Conservation (phyloP, 1,140 invertebrate genomes). For the Heterodera schachtii region DNA sequence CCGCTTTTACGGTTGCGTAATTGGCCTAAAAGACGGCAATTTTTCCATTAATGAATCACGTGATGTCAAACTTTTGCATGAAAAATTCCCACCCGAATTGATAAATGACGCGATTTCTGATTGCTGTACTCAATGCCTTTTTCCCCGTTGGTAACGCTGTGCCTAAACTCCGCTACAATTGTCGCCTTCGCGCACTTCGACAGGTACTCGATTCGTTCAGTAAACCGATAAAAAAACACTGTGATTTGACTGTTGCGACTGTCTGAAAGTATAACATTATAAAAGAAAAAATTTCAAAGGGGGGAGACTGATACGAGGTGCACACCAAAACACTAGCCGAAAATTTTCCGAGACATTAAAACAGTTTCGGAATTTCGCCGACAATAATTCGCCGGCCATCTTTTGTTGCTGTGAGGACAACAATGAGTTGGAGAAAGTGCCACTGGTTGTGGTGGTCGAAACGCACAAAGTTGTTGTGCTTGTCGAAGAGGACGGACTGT, state of each 20-base stretch:
- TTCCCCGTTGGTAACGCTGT: background rate
- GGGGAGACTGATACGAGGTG: no score
- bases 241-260: conserved; percentile 1
- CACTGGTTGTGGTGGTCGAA: background rate
- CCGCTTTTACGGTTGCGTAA: background rate
- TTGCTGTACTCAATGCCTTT: background rate
- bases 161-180: conserved; percentile 30
- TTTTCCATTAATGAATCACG: background rate
- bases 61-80: no score
- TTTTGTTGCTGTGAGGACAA: conserved; percentile 6
- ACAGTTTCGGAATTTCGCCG: conserved; percentile 55
- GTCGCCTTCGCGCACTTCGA: conserved; percentile 15
- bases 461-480: background rate
- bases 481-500: conserved; percentile 5
- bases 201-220: conserved; percentile 35
- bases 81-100: background rate
- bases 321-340: no score
- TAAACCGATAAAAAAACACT: conserved; percentile 6
- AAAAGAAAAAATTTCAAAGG: background rate
- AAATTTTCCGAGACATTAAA: no score
- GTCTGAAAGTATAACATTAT: background rate
- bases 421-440: conserved; percentile 5
- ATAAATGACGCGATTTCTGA: background rate
- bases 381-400: conserved; percentile 50
- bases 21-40: background rate